These are phyloP conservation scores for Gracilinanus agilis DNA, from an alignment of 2,113 vertebrate species.

Conservation along the genomic window DNA sequence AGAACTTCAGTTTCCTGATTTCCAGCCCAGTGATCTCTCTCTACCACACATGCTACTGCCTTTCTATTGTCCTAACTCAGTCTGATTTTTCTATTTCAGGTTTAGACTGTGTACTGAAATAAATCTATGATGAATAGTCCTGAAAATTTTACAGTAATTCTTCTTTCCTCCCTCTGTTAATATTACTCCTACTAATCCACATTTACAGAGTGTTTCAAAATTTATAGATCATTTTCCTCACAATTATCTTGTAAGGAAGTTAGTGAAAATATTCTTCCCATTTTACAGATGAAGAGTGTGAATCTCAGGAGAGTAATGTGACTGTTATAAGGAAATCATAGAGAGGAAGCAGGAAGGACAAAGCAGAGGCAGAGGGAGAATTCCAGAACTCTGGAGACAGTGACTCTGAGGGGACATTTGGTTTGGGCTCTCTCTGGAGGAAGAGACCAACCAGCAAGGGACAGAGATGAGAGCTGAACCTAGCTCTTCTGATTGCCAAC, in stretches of 20 bases:
- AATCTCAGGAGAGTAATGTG: background rate
- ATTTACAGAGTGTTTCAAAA: background rate
- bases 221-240: background rate
- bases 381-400: no score
- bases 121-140: background rate
- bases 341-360: no score
- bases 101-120: background rate
- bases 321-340: no score
- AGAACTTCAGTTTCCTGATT: constrained; percentile 5
- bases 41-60: background rate
- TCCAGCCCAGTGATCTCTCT: background rate
- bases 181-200: background rate
- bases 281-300: background rate
- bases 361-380: no score
- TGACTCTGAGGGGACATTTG: no score
- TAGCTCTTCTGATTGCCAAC: background rate
- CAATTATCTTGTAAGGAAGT: background rate
- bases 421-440: no score
- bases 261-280: background rate
- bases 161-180: background rate
- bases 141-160: background rate
- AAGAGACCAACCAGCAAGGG: no score
- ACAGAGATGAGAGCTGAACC: background rate
- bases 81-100: background rate
- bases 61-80: background rate